Percentiles rank a stretch among this genome's conserved stretches.
phyloP scores from a whole-genome alignment of 2,113 vertebrate genomes.

The Saimiri boliviensis region DNA sequence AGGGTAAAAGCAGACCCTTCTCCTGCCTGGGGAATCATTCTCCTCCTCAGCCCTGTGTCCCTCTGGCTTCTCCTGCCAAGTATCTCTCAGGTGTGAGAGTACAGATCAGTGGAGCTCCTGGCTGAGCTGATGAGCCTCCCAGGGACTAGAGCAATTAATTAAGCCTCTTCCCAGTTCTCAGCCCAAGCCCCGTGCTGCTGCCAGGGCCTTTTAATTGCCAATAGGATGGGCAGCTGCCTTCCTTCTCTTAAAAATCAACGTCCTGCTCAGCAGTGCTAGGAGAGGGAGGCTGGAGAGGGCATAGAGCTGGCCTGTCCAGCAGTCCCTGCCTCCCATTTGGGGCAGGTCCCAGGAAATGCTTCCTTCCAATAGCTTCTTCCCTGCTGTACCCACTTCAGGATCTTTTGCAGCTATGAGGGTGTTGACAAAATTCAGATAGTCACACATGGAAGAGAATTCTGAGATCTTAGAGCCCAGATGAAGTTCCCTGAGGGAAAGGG shows the following conservation, averaged over 20 bases:
- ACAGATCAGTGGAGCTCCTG: neutral
- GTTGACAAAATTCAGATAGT: neutral
- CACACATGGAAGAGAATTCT: neutral
- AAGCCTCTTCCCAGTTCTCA: neutral
- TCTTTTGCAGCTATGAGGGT: neutral
- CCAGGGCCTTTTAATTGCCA: neutral
- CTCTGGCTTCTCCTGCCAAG: neutral
- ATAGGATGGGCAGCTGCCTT: neutral
- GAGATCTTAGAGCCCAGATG: neutral
- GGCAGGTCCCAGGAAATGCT: fast-evolving
- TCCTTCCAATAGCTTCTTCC: neutral
- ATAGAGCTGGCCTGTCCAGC: fast-evolving
- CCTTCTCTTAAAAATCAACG: neutral
- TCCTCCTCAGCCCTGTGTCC: neutral
- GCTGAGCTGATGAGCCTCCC: neutral
- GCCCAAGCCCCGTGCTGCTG: neutral
- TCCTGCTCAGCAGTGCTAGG: neutral
- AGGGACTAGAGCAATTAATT: neutral
- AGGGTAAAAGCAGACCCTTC: neutral
- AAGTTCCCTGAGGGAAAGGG: neutral
- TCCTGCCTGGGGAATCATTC: neutral
- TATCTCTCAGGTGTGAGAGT: fast-evolving
- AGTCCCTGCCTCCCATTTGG: fast-evolving
- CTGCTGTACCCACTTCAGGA: fast-evolving
- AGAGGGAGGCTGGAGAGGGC: neutral